phyloP scores from a whole-genome alignment of 1,140 invertebrate species.

The Lerema accius region DNA sequence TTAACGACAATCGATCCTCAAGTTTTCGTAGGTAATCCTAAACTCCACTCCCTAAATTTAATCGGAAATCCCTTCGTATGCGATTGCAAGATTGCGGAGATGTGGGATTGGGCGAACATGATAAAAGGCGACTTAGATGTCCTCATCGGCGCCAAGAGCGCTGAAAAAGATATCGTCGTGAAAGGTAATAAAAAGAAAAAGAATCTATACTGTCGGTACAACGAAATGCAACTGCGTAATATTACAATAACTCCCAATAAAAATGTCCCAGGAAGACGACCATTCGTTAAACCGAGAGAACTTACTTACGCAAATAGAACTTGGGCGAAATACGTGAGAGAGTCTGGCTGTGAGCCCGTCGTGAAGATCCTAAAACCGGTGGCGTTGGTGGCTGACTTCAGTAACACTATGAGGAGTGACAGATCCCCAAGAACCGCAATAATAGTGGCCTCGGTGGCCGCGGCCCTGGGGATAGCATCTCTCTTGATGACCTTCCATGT shows the following conservation, averaged over 20 bases:
- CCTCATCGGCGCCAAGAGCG: constrained; percentile 85
- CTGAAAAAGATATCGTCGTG: constrained; percentile 82
- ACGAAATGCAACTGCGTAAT: constrained; percentile 82
- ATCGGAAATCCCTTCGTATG: constrained; percentile 88
- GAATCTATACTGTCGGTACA: constrained; percentile 86
- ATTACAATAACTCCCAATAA: constrained; percentile 79
- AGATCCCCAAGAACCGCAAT: constrained; percentile 44
- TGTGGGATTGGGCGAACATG: constrained; percentile 88
- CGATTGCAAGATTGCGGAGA: constrained; percentile 87
- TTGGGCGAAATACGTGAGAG: constrained; percentile 88
- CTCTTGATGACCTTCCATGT: constrained; percentile 65
- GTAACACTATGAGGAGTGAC: constrained; percentile 39
- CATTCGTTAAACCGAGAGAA: constrained; percentile 83
- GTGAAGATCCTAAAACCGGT: constrained; percentile 77
- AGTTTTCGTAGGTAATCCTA: constrained; percentile 83
- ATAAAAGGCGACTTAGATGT: constrained; percentile 86
- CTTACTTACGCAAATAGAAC: constrained; percentile 84
- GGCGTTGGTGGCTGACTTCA: constrained; percentile 57
- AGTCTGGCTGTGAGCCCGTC: constrained; percentile 85
- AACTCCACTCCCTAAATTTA: constrained; percentile 84
- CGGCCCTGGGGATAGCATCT: constrained; percentile 55
- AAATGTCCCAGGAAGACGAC: constrained; percentile 80
- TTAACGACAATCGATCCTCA: constrained; percentile 84
- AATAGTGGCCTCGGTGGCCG: constrained; percentile 51
- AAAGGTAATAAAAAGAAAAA: constrained; percentile 86